Percentiles rank a stretch among this genome's conserved stretches.
phyloP scores from a whole-genome alignment of 2,113 vertebrate species.

The Equus przewalskii region DNA sequence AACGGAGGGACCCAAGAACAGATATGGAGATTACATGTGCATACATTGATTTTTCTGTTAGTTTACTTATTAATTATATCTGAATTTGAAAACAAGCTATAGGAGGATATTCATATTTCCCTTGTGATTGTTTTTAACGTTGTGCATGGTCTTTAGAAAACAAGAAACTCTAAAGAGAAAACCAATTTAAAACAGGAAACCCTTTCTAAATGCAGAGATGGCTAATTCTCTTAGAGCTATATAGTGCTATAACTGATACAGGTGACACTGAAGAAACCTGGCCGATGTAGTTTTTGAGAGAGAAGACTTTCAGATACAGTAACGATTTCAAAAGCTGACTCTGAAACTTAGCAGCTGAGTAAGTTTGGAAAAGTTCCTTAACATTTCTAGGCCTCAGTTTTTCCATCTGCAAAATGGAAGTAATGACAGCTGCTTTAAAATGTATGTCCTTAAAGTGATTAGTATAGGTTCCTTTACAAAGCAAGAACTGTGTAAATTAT shows the following conservation, averaged over 20 bases:
- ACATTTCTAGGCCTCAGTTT: not conserved
- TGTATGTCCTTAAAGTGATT: not conserved
- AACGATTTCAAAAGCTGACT: conserved; percentile 9
- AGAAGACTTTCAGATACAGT: not conserved
- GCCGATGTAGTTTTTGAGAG: not conserved
- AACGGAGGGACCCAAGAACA: conserved; percentile 2
- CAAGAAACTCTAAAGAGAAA: not conserved
- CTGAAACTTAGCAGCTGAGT: not conserved
- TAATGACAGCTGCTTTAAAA: not conserved
- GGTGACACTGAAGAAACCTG: not conserved
- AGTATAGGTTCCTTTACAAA: not conserved
- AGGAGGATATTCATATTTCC: not conserved
- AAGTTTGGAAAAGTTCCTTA: not conserved
- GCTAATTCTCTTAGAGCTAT: conserved; percentile 42
- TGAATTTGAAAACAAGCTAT: conserved; percentile 2
- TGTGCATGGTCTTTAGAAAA: conserved; percentile 8
- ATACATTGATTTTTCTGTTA: not conserved
- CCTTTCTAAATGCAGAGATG: conserved; percentile 27
- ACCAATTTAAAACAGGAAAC: conserved; percentile 11
- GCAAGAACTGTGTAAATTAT: not conserved
- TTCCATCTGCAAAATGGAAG: not conserved
- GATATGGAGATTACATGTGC: not conserved
- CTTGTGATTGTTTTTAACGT: not conserved
- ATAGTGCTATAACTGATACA: not conserved
- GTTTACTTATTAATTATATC: not conserved